These are phyloP conservation scores for Hydrozoanthus tunicans DNA, from an alignment of 64 coral and sea anemone genomes.

Conservation along the genomic window DNA sequence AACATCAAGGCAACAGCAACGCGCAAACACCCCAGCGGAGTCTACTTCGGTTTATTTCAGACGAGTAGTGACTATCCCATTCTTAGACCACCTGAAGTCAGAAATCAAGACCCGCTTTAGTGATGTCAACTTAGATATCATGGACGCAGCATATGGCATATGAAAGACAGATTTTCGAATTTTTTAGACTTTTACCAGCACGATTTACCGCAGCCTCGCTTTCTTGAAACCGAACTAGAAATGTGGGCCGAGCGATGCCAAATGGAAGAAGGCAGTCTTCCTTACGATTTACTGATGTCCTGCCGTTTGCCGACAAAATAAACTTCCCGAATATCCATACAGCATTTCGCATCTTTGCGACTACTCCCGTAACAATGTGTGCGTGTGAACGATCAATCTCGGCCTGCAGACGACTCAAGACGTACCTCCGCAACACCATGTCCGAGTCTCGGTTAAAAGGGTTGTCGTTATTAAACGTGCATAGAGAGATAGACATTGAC, in stretches of 20 bases:
- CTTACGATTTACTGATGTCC: background rate
- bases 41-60: background rate
- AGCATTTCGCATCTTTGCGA: background rate
- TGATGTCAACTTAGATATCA: background rate
- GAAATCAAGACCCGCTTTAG: background rate
- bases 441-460: background rate
- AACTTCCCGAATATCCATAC: background rate
- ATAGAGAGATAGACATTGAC: background rate
- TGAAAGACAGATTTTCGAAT: background rate
- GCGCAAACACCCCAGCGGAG: background rate
- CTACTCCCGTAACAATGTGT: background rate
- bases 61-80: background rate
- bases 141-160: background rate
- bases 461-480: background rate
- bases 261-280: background rate
- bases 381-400: background rate
- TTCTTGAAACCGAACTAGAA: slow-evolving; percentile 6
- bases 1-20: background rate
- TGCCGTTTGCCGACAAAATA: background rate
- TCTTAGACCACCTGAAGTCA: slow-evolving; percentile 20
- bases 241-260: slow-evolving; percentile 1
- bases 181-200: slow-evolving; percentile 12
- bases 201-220: slow-evolving; percentile 17
- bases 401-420: background rate
- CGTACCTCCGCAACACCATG: background rate